Evolutionary conservation across 2,888 invertebrate species (phyloP).

Genomic region (Spisula solida): DNA sequence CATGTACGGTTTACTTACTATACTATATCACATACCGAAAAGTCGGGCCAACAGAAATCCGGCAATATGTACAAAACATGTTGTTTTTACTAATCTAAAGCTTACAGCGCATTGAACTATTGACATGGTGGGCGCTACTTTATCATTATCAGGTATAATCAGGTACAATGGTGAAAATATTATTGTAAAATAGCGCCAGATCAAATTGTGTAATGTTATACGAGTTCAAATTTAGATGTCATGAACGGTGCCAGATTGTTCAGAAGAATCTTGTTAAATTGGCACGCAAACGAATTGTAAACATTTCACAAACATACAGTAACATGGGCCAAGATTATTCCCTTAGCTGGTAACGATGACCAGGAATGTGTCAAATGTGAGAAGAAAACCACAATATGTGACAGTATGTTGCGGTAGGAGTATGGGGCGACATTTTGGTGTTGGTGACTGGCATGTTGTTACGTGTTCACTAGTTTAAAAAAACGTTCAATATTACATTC

Average conservation of each 20-base stretch:
- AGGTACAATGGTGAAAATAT: too few species aligned
- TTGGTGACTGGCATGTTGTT: too few species aligned
- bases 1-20: too few species aligned
- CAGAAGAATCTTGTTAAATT: not conserved
- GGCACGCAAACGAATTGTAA: not conserved
- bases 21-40: too few species aligned
- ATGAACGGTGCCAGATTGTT: not conserved
- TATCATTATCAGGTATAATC: too few species aligned
- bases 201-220: conserved; percentile 6
- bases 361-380: not conserved
- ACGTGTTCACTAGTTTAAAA: too few species aligned
- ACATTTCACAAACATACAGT: not conserved
- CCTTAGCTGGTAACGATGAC: not conserved
- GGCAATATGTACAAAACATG: too few species aligned
- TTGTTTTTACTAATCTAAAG: not conserved
- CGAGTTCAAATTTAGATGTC: not conserved
- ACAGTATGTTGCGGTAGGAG: too few species aligned
- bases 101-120: not conserved
- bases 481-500: too few species aligned
- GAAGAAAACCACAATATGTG: not conserved
- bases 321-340: not conserved
- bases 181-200: not conserved
- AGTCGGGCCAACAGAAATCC: too few species aligned
- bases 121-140: not conserved
- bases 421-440: too few species aligned